Percentiles rank a stretch among this genome's conserved stretches.
phyloP scores from a whole-genome alignment of 2,113 vertebrate genomes.

The Pteropus alecto region DNA sequence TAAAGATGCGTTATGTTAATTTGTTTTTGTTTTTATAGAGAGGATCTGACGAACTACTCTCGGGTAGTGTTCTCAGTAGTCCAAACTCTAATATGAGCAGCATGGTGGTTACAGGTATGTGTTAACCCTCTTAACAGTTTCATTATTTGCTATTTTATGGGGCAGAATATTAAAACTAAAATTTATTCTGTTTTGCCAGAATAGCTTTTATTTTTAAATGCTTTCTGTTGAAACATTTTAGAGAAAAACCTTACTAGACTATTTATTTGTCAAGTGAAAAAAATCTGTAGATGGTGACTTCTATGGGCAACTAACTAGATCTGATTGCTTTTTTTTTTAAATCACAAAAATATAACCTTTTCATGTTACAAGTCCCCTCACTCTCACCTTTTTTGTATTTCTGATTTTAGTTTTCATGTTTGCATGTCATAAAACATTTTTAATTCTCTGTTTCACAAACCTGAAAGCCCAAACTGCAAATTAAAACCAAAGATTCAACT shows the following conservation, averaged over 20 bases:
- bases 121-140: conserved; percentile 54
- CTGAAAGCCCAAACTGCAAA: neutral
- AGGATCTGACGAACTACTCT: conserved; percentile 97
- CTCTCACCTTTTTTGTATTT: neutral
- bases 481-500: neutral
- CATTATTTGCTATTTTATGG: conserved; percentile 63
- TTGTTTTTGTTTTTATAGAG: conserved; percentile 87
- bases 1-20: conserved; percentile 62
- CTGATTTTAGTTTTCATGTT: neutral
- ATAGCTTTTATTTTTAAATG: conserved; percentile 6
- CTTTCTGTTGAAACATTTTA: neutral
- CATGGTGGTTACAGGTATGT: conserved; percentile 96
- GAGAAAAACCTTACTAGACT: neutral
- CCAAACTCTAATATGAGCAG: conserved; percentile 95
- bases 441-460: neutral
- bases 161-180: conserved; percentile 11
- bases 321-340: neutral
- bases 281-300: neutral
- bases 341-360: neutral
- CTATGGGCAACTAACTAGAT: neutral
- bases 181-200: neutral
- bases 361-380: neutral
- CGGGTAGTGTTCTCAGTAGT: conserved; percentile 96
- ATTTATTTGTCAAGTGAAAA: neutral
- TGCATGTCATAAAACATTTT: neutral